phyloP scores from a whole-genome alignment of 2,888 invertebrate genomes.

The Muscina levida region DNA sequence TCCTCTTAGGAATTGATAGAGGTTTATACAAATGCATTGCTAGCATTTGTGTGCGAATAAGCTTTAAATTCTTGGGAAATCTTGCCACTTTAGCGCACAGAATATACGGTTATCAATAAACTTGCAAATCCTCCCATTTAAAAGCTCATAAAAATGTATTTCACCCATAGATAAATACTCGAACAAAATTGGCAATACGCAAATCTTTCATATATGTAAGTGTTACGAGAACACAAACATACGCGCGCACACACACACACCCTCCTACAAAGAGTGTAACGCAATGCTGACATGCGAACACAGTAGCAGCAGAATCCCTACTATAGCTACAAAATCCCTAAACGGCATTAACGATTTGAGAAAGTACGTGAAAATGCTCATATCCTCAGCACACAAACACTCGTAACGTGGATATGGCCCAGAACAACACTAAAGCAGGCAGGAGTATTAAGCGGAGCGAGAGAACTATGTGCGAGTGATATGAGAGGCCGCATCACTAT shows the following conservation, averaged over 20 bases:
- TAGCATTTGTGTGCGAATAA: no score
- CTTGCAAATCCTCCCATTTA: slow-evolving; percentile 39
- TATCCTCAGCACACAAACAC: neutral
- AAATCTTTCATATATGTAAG: slow-evolving; percentile 47
- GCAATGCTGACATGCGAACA: no score
- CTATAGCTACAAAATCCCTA: slow-evolving; percentile 50
- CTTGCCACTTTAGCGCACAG: no score
- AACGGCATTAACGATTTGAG: slow-evolving; percentile 60
- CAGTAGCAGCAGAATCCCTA: slow-evolving; percentile 25
- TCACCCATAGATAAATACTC: slow-evolving; percentile 28
- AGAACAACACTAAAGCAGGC: slow-evolving; percentile 48
- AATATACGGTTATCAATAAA: slow-evolving; percentile 31
- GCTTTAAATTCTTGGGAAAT: no score
- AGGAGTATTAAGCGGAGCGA: slow-evolving; percentile 7
- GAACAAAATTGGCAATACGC: slow-evolving; percentile 52
- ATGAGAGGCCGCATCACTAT: neutral
- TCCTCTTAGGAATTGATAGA: no score
- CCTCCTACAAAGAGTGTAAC: no score
- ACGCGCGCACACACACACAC: slow-evolving; percentile 17
- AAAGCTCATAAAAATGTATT: slow-evolving; percentile 37
- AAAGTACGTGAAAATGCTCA: slow-evolving; percentile 49
- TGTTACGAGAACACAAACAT: slow-evolving; percentile 37
- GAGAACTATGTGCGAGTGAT: neutral
- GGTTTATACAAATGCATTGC: neutral
- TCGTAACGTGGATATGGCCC: slow-evolving; percentile 37